Percentiles rank a stretch among this genome's conserved stretches.
Evolutionary conservation across 2,888 invertebrate species (phyloP).

Genomic region (Drosophila seclusa): DNA sequence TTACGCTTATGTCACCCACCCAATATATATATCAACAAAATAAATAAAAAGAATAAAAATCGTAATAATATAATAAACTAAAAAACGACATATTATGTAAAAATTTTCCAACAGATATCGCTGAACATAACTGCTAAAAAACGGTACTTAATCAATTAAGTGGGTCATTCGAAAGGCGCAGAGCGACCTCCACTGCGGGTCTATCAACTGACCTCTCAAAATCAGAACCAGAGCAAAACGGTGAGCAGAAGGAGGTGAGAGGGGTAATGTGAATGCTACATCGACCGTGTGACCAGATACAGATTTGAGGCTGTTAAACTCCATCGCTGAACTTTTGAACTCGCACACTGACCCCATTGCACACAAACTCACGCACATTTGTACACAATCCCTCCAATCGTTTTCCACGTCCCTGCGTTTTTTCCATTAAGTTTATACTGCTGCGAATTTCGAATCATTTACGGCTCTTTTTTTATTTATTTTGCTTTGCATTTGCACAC

Average conservation of each 20-base stretch:
- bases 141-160: slow-evolving; percentile 72
- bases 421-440: slow-evolving; percentile 47
- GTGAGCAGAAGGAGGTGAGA: background rate
- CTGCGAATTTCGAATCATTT: slow-evolving; percentile 72
- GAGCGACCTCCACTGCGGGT: slow-evolving; percentile 29
- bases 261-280: slow-evolving; percentile 4
- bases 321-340: slow-evolving; percentile 73
- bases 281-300: slow-evolving; percentile 21
- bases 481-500: slow-evolving; percentile 59
- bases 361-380: slow-evolving; percentile 22
- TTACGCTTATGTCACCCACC: slow-evolving; percentile 33
- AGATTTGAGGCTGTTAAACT: slow-evolving; percentile 62
- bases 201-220: slow-evolving; percentile 47
- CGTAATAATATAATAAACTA: slow-evolving; percentile 16
- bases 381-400: slow-evolving; percentile 2
- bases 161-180: slow-evolving; percentile 60
- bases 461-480: slow-evolving; percentile 15
- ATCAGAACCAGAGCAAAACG: slow-evolving; percentile 17
- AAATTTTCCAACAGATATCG: background rate
- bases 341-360: slow-evolving; percentile 72
- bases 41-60: slow-evolving; percentile 32
- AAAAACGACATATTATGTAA: background rate
- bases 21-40: slow-evolving; percentile 17
- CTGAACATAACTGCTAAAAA: slow-evolving; percentile 53
- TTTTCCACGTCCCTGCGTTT: background rate